Evolutionary conservation across 2,888 invertebrate genomes (phyloP).

Genomic region (Aspidiotus rigidus): DNA sequence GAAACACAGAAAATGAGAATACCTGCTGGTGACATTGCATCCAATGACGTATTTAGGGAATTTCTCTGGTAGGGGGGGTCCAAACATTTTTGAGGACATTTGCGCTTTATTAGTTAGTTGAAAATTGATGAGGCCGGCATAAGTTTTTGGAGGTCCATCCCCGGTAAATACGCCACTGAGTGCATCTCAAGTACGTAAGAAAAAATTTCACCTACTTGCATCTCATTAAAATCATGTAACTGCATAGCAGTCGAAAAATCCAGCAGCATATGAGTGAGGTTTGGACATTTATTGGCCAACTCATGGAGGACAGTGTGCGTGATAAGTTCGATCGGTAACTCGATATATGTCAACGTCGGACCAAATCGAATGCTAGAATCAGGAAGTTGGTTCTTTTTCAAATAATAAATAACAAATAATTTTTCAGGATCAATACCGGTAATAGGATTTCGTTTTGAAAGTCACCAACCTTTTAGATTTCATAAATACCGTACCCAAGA

Average conservation of each 20-base stretch:
- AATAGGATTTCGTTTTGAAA: too few species aligned
- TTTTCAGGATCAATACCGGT: too few species aligned
- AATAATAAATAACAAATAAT: background rate
- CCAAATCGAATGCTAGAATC: conserved; percentile 65
- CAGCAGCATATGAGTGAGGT: conserved; percentile 87
- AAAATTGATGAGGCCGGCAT: too few species aligned
- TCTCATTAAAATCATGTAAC: conserved; percentile 96
- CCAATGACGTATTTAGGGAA: too few species aligned
- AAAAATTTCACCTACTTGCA: conserved; percentile 50
- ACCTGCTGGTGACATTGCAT: background rate
- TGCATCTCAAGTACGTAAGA: background rate
- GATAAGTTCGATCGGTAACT: conserved; percentile 89
- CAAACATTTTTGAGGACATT: too few species aligned
- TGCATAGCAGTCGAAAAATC: conserved; percentile 99
- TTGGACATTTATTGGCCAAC: conserved; percentile 89
- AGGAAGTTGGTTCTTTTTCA: background rate
- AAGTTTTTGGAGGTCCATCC: too few species aligned
- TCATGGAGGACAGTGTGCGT: conserved; percentile 96
- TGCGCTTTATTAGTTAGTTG: too few species aligned
- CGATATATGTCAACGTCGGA: conserved; percentile 78
- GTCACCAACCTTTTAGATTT: too few species aligned
- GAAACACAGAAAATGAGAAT: background rate
- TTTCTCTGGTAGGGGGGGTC: too few species aligned
- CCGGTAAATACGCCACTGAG: too few species aligned
- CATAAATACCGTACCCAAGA: too few species aligned